Conservation (phyloP, 2,797 vertebrate genomes). For the Rousettus madagascariensis region DNA sequence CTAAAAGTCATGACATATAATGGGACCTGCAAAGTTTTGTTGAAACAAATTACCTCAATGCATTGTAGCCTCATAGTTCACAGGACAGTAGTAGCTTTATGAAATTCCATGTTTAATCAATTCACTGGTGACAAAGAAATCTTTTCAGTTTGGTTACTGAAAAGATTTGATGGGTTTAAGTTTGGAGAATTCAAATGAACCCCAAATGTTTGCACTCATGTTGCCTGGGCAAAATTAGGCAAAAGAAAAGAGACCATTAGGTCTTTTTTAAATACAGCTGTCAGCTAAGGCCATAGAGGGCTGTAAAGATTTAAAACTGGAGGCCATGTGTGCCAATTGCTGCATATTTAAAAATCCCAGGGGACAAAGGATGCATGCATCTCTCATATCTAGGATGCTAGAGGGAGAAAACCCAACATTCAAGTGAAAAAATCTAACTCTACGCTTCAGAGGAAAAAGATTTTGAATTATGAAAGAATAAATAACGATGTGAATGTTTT, state of each 20-base stretch:
- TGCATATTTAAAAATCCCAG: slow-evolving; percentile 39
- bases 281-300: background rate
- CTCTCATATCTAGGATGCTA: slow-evolving; percentile 51
- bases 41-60: slow-evolving; percentile 53
- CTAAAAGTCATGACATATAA: slow-evolving; percentile 35
- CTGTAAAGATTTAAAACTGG: slow-evolving; percentile 50
- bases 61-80: slow-evolving; percentile 50
- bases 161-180: slow-evolving; percentile 54
- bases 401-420: slow-evolving; percentile 43
- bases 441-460: slow-evolving; percentile 4
- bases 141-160: slow-evolving; percentile 68
- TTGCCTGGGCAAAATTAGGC: slow-evolving; percentile 36
- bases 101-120: slow-evolving; percentile 70
- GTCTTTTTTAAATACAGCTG: slow-evolving; percentile 47
- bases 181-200: slow-evolving; percentile 55
- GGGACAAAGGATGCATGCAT: slow-evolving; percentile 39
- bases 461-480: slow-evolving; percentile 24
- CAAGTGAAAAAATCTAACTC: slow-evolving; percentile 49
- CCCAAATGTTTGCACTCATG: slow-evolving; percentile 49
- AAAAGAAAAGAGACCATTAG: slow-evolving; percentile 23
- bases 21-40: slow-evolving; percentile 13
- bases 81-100: slow-evolving; percentile 51
- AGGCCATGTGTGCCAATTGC: background rate
- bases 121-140: slow-evolving; percentile 57
- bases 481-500: slow-evolving; percentile 15